Conservation (phyloP, 2,113 vertebrate genomes). For the Trinectes maculatus region DNA sequence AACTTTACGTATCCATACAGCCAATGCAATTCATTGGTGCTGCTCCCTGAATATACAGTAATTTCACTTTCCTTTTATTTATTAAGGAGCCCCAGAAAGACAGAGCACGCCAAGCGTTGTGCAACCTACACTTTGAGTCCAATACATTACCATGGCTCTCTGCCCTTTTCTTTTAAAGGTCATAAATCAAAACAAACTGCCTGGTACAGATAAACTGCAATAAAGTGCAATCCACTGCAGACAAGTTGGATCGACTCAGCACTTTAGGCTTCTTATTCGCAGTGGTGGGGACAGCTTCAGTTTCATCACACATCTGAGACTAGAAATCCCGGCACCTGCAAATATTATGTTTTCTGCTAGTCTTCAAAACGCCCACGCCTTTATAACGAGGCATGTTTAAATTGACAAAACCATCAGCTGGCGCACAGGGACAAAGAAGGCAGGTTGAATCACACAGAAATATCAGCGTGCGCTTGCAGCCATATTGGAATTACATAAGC, state of each 20-base stretch:
- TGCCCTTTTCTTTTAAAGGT: conserved; percentile 28
- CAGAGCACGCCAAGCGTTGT: not conserved
- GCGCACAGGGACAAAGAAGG: conserved; percentile 41
- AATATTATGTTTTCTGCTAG: not conserved
- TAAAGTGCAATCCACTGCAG: conserved; percentile 24
- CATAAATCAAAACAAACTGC: conserved; percentile 35
- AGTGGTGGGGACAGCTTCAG: not conserved
- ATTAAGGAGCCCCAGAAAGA: not conserved
- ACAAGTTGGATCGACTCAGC: conserved; percentile 29
- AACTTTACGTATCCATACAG: not conserved
- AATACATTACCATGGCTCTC: conserved; percentile 1
- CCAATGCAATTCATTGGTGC: conserved; percentile 26
- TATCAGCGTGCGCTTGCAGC: not conserved
- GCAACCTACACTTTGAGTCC: conserved; percentile 12
- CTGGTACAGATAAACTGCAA: conserved; percentile 17
- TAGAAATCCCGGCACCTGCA: not conserved
- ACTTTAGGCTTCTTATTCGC: not conserved
- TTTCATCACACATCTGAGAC: not conserved
- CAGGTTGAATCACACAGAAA: not conserved
- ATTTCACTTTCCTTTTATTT: conserved; percentile 13
- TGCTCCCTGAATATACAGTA: conserved; percentile 4
- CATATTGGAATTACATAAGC: not conserved
- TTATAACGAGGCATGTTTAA: not conserved
- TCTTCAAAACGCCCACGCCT: not conserved
- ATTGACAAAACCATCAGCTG: conserved; percentile 28